A percentile compares a stretch with the other conserved stretches of the same genome.
Conservation (phyloP, 2,888 invertebrate species). For the Blastobasis adustella region DNA sequence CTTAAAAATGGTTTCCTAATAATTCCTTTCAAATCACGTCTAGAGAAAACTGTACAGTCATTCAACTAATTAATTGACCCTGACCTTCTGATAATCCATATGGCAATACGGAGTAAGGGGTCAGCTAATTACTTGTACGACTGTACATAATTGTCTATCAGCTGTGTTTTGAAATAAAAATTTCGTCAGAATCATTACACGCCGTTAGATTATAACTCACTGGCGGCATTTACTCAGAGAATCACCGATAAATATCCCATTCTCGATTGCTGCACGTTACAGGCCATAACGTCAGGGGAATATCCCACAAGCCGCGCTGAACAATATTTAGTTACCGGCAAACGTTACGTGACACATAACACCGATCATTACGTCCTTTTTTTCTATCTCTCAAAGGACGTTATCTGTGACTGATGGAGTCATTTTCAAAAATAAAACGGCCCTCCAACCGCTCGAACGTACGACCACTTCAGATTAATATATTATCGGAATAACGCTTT, state of each 20-base stretch:
- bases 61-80: no score
- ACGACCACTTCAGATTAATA: slow-evolving; percentile 61
- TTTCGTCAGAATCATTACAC: no score
- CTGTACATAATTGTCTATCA: no score
- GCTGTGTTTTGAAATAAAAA: no score
- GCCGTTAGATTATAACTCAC: no score
- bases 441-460: slow-evolving; percentile 49
- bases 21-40: no score
- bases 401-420: slow-evolving; percentile 68
- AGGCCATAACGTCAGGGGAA: slow-evolving; percentile 41
- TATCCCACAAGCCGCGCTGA: slow-evolving; percentile 34
- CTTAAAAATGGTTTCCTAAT: no score
- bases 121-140: no score
- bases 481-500: slow-evolving; percentile 62
- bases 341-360: slow-evolving; percentile 52
- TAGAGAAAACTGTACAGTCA: no score
- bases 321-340: slow-evolving; percentile 56
- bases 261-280: slow-evolving; percentile 24
- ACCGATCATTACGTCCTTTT: slow-evolving; percentile 46
- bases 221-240: no score
- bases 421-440: slow-evolving; percentile 70
- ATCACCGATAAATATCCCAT: slow-evolving; percentile 4
- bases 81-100: no score
- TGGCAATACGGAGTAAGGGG: no score
- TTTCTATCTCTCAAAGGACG: slow-evolving; percentile 47